Conservation (phyloP, 2,888 invertebrate genomes). For the Synergus itoensis region DNA sequence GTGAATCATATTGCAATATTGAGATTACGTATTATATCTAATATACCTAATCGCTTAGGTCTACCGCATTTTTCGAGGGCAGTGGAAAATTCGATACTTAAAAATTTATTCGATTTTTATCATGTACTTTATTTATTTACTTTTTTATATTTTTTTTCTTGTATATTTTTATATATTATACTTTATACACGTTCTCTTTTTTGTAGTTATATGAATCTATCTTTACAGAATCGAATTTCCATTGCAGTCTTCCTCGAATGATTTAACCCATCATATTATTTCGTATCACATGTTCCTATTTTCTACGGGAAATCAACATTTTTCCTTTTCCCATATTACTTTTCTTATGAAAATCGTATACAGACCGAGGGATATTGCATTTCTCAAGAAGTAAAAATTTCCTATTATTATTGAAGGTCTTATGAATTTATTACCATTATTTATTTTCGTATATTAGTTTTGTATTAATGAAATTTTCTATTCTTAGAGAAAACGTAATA, state of each 20-base stretch:
- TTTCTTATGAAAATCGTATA: slow-evolving; percentile 35
- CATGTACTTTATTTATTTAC: too few species aligned
- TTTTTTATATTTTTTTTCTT: neutral
- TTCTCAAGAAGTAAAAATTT: slow-evolving; percentile 22
- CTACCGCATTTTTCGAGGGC: neutral
- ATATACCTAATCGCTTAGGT: slow-evolving; percentile 17
- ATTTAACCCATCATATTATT: slow-evolving; percentile 34
- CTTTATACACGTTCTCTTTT: neutral
- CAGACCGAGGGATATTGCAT: slow-evolving; percentile 22
- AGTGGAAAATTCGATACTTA: slow-evolving; percentile 17
- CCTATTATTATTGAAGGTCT: too few species aligned
- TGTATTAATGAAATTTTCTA: too few species aligned
- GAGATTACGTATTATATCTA: slow-evolving; percentile 35
- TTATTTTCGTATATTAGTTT: too few species aligned
- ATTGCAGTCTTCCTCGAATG: slow-evolving; percentile 15
- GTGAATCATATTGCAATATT: slow-evolving; percentile 36
- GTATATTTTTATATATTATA: neutral
- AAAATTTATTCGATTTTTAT: neutral
- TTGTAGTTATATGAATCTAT: neutral
- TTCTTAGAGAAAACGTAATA: too few species aligned
- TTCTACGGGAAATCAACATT: slow-evolving; percentile 17
- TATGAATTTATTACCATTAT: too few species aligned
- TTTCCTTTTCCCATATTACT: slow-evolving; percentile 14
- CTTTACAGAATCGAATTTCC: slow-evolving; percentile 16
- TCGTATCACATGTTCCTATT: slow-evolving; percentile 39